Evolutionary conservation across 2,888 invertebrate genomes (phyloP).

Genomic region (Monopis laevigella): DNA sequence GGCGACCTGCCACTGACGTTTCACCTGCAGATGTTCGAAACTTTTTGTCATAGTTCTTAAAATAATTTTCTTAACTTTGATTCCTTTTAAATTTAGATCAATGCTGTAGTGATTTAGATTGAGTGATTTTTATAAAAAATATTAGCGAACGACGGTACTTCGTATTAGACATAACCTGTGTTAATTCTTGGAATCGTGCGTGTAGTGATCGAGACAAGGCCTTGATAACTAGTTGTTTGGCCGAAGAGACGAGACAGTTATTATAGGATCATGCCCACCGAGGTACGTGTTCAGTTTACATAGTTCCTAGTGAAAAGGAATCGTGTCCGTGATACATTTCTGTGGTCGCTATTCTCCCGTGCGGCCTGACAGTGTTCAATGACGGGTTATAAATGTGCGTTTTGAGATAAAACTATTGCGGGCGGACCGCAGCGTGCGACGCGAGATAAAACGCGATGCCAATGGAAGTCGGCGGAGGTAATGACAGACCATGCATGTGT

Average conservation of each 20-base stretch:
- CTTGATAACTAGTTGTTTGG: constrained; percentile 67
- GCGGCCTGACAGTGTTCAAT: constrained; percentile 23
- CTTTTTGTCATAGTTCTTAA: constrained; percentile 19
- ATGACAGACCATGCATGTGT: constrained; percentile 46
- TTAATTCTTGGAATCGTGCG: constrained; percentile 36
- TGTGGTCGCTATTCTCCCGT: neutral
- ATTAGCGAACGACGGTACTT: too few relatives aligned
- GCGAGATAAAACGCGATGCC: constrained; percentile 39
- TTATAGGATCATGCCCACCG: constrained; percentile 60
- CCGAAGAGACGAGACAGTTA: constrained; percentile 53
- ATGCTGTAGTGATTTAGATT: too few relatives aligned
- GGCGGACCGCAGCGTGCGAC: constrained; percentile 42
- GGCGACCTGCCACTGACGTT: constrained; percentile 33
- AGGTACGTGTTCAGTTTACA: constrained; percentile 64
- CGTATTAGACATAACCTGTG: constrained; percentile 43
- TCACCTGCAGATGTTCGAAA: constrained; percentile 22
- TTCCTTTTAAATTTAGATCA: neutral
- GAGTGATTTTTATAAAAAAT: too few relatives aligned
- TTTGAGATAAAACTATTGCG: constrained; percentile 38
- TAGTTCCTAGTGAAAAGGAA: constrained; percentile 33
- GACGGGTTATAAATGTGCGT: constrained; percentile 36
- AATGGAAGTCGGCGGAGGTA: constrained; percentile 59
- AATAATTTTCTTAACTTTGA: constrained; percentile 15
- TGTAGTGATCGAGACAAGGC: constrained; percentile 57
- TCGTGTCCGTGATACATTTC: neutral